Conservation (phyloP, 1,140 invertebrate genomes). For the Leptinotarsa lineolata region DNA sequence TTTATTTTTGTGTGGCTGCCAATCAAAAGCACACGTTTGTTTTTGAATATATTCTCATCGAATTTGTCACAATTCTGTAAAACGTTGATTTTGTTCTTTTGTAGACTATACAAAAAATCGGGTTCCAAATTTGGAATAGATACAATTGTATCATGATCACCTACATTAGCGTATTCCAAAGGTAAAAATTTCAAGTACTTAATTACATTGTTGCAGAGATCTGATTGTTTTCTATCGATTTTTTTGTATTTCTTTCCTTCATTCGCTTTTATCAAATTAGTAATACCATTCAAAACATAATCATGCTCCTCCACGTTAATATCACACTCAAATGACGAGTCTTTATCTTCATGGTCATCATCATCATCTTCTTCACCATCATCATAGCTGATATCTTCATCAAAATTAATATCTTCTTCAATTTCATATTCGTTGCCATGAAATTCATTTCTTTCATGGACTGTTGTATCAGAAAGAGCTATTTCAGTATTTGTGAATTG, state of each 20-base stretch:
- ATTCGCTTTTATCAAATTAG: background rate
- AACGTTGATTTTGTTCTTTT: background rate
- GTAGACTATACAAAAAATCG: background rate
- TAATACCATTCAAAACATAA: background rate
- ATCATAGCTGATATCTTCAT: background rate
- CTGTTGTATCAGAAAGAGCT: too few relatives aligned
- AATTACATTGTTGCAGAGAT: background rate
- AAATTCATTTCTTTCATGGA: too few relatives aligned
- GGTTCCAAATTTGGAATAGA: background rate
- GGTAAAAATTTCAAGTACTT: background rate
- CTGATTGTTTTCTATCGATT: background rate
- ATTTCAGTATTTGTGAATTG: too few relatives aligned
- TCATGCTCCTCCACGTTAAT: background rate
- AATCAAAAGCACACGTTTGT: slow-evolving; percentile 2
- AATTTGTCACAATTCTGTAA: background rate
- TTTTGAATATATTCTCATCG: background rate
- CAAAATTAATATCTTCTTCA: background rate
- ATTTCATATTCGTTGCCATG: background rate
- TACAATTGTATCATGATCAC: background rate
- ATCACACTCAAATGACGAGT: background rate
- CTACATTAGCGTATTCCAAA: background rate
- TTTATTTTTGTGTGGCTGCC: background rate
- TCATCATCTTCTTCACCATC: background rate
- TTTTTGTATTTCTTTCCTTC: background rate
- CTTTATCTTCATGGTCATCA: background rate